Evolutionary conservation across 2,888 invertebrate species (phyloP).

Genomic region (Alsophila aescularia): DNA sequence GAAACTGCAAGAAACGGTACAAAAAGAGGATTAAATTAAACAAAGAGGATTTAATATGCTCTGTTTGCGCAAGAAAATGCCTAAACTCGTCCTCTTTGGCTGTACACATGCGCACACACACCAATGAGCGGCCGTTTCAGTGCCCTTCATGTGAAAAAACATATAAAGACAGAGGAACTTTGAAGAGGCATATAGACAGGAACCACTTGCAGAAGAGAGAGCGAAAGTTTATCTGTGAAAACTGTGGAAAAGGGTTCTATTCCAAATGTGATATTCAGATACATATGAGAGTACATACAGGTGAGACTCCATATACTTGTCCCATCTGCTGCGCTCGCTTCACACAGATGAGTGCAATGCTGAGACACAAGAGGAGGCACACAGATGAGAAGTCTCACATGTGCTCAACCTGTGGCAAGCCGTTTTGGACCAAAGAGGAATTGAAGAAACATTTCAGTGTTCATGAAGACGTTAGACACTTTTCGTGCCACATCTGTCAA

Average conservation of each 20-base stretch:
- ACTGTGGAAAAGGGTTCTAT: slow-evolving; percentile 70
- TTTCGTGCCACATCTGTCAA: slow-evolving; percentile 68
- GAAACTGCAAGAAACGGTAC: slow-evolving; percentile 31
- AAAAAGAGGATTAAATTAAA: slow-evolving; percentile 44
- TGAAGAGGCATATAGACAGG: slow-evolving; percentile 62
- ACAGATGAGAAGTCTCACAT: slow-evolving; percentile 56
- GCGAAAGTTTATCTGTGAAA: slow-evolving; percentile 67
- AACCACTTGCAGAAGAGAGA: slow-evolving; percentile 56
- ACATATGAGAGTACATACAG: slow-evolving; percentile 71
- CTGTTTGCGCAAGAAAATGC: slow-evolving; percentile 55
- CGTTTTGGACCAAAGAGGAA: slow-evolving; percentile 66
- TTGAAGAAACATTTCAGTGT: slow-evolving; percentile 60
- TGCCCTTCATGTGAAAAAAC: slow-evolving; percentile 64
- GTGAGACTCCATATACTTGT: slow-evolving; percentile 71
- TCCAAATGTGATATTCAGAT: slow-evolving; percentile 61
- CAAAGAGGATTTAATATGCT: slow-evolving; percentile 45
- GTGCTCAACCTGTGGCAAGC: slow-evolving; percentile 64
- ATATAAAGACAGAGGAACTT: slow-evolving; percentile 60
- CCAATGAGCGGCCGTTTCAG: slow-evolving; percentile 56
- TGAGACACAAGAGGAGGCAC: slow-evolving; percentile 63
- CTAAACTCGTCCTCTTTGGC: slow-evolving; percentile 54
- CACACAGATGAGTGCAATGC: slow-evolving; percentile 61
- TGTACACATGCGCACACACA: slow-evolving; percentile 65
- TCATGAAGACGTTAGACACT: slow-evolving; percentile 65
- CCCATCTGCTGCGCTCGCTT: slow-evolving; percentile 60